Base-by-base conservation (phyloP, 2,888 invertebrate genomes). In the Actias luna region DNA sequence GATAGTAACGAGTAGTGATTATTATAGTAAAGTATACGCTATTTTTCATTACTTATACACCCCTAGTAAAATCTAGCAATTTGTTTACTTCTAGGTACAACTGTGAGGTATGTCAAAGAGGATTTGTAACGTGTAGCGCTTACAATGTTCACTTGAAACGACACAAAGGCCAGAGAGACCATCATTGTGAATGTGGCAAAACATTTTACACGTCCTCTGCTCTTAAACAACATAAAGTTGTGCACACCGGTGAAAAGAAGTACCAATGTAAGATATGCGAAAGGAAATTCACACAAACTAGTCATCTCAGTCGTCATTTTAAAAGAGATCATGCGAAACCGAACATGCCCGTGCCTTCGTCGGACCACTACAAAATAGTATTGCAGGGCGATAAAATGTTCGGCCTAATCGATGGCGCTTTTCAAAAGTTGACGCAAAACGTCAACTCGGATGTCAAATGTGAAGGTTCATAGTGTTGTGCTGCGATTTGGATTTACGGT, bases 231-330 rank as follows among this genome's bases (percentile, higher is more conserved):
- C 92, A 92, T 65, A 82, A 77, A 61, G 87, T 90, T 0, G 91
- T 92, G 0, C 92, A 92, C 64, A 91, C 93, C 0, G 93, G 92
- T 1, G 88, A 91, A 66, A 91, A 91, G 66, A 89, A 85, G 58
- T 92, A 92, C 70, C 89, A 90, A 63, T 92, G 92, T 65, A 88
- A 86, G 64, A 84, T 91, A 65, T 92, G 92, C 62, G 86, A 90
- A 5, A 78, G 90, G 29, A 91, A 89, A 64, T 92, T 92, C 74
- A 83, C 91, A 0, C 92, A 92, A 68, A 86, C 88, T 0, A 89
- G 91, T 64, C 92, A 92, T 68, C 64, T 92, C 1, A 88, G 84
- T 5, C 76, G 92, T 16, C 93, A 92, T 74, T 91, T 88, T 64
- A 89, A 90, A 64, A 76, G 86, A 46, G 91, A 91, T 42, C 92